A percentile compares a stretch with the other conserved stretches of the same genome.
Conservation (phyloP, 2,113 vertebrate species). For the Triplophysa rosa region DNA sequence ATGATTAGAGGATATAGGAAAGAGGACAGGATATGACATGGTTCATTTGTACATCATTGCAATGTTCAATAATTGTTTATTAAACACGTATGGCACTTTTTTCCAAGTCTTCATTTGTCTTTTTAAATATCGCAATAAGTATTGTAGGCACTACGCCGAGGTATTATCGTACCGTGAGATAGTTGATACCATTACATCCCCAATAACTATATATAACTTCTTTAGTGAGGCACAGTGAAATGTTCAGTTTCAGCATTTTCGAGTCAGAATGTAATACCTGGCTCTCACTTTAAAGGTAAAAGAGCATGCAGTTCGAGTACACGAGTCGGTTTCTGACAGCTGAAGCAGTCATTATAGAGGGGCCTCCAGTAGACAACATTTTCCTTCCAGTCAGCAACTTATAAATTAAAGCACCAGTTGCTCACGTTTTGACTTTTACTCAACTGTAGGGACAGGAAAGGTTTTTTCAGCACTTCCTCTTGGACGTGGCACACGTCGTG, state of each 20-base stretch:
- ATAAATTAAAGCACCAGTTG: conserved; percentile 17
- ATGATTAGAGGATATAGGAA: no score
- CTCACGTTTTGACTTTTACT: conserved; percentile 2
- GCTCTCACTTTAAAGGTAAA: conserved; percentile 10
- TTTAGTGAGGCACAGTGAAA: not conserved
- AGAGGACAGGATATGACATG: no score
- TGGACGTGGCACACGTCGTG: not conserved
- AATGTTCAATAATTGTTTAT: no score
- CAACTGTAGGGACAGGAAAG: conserved; percentile 37
- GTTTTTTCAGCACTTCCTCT: conserved; percentile 37
- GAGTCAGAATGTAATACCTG: conserved; percentile 6
- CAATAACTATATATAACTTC: no score
- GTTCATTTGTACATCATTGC: no score
- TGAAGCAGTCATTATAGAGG: conserved; percentile 26
- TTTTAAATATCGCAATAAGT: no score
- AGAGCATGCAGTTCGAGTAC: not conserved
- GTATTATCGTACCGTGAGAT: no score
- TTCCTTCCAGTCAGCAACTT: conserved; percentile 46
- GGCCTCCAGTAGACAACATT: conserved; percentile 37
- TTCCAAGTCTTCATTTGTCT: no score
- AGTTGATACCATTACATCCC: no score
- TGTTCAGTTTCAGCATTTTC: not conserved
- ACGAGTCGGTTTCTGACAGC: conserved; percentile 20
- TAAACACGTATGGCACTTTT: no score
- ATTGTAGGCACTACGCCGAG: no score